Evolutionary conservation across 2,797 vertebrate genomes (phyloP), one percentile per base, ranked within the genome.

Genomic region (Leptoclinus maculatus): DNA sequence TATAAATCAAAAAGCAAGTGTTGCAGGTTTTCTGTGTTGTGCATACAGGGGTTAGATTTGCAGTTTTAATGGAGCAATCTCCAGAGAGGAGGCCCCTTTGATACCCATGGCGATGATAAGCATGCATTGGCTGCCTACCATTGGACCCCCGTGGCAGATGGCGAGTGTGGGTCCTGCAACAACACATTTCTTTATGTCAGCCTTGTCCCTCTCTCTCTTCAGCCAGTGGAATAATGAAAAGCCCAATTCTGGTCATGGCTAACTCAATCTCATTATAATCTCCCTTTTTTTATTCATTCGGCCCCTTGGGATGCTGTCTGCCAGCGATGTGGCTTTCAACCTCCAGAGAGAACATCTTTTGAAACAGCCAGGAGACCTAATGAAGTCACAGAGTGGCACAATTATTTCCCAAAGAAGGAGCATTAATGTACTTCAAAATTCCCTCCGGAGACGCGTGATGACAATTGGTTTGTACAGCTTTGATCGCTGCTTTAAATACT

Each of bases 241-340:
- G 91, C 91, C 91, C 89, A 93, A 93, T 86, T 93, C 95, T 95
- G 93, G 96, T 97, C 97, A 98, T 90, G 95, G 96, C 92, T 97
- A 96, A 95, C 97, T 96, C 96, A 98, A 98, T 98, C 97, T 96
- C 97, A 97, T 97, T 98, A 98, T 95, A 96, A 95, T 94, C 94
- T 89, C 93, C 91, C 89, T 88, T 93, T 94, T 96, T 93, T 95
- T 96, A 96, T 98, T 97, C 95, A 96, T 96, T 90, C 88, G 79
- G 85, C 94, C 96, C 96, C 95, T 92, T 95, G 95, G 93, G 96
- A 96, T 87, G 95, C 93, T 94, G 94, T 95, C 95, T 94, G 95
- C 94, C 94, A 95, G 95, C 94, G 88, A 94, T 95, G 92, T 96
- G 96, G 96, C 95, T 95, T 95, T 95, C 94, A 94, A 95, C 92